Conservation (phyloP, 2,797 vertebrate species). For the Valencia hispanica region DNA sequence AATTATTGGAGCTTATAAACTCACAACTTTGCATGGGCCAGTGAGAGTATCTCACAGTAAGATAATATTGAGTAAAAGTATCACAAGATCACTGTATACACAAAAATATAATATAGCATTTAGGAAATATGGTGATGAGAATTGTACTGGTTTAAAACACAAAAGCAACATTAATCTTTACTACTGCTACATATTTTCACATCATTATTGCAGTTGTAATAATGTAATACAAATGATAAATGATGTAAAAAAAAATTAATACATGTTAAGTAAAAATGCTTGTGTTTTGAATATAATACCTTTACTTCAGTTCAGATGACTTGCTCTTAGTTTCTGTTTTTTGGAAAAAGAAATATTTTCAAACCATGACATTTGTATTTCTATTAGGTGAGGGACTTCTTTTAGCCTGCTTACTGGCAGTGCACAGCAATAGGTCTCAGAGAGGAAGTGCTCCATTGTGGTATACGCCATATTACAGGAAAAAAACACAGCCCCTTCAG, state of each 20-base stretch:
- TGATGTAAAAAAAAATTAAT: background rate
- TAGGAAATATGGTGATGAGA: background rate
- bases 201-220: background rate
- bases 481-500: no score
- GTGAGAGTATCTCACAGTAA: background rate
- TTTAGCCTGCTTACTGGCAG: background rate
- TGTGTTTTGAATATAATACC: background rate
- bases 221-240: background rate
- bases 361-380: background rate
- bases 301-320: background rate
- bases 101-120: background rate
- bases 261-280: background rate
- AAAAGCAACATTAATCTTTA: background rate
- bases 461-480: background rate
- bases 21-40: background rate
- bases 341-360: background rate
- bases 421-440: background rate
- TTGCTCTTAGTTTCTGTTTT: background rate
- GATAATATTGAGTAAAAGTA: background rate
- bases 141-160: background rate
- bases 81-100: background rate
- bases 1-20: conserved; percentile 41
- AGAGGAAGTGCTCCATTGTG: background rate
- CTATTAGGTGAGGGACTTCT: background rate
- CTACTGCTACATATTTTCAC: background rate